Conservation (phyloP, 1,140 invertebrate genomes). For the Rhysida immarginata region DNA sequence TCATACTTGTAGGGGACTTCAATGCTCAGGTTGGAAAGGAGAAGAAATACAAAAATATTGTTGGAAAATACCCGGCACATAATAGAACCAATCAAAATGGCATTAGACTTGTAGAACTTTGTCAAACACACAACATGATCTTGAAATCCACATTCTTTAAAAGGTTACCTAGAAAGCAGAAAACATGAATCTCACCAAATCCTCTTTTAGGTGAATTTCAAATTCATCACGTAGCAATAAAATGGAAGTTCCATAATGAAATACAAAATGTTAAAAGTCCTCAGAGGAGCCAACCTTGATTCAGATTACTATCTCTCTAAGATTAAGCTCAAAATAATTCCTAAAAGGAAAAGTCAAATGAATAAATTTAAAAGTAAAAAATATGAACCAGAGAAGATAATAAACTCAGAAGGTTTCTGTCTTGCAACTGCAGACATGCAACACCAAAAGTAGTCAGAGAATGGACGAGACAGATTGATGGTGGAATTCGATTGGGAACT, state of each 20-base stretch:
- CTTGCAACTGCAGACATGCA: background rate
- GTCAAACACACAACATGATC: background rate
- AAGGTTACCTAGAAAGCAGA: background rate
- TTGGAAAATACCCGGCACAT: background rate
- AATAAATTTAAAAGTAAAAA: background rate
- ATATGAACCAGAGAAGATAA: background rate
- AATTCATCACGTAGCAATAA: background rate
- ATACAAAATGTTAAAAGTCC: background rate
- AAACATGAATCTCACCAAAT: background rate
- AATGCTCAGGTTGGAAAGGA: background rate
- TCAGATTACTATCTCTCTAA: background rate
- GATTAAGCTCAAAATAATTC: background rate
- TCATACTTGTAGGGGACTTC: background rate
- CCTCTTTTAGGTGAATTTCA: background rate
- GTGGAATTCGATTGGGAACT: background rate
- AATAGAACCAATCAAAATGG: background rate
- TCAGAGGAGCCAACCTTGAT: background rate
- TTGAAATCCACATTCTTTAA: background rate
- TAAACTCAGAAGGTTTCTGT: background rate
- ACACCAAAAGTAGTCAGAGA: background rate
- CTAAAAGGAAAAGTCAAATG: background rate
- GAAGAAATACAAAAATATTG: background rate
- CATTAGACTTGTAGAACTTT: background rate
- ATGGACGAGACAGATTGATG: background rate
- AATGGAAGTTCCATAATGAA: background rate